phyloP scores from a whole-genome alignment of 2,113 vertebrate species.

The Microcebus ravelobensis region DNA sequence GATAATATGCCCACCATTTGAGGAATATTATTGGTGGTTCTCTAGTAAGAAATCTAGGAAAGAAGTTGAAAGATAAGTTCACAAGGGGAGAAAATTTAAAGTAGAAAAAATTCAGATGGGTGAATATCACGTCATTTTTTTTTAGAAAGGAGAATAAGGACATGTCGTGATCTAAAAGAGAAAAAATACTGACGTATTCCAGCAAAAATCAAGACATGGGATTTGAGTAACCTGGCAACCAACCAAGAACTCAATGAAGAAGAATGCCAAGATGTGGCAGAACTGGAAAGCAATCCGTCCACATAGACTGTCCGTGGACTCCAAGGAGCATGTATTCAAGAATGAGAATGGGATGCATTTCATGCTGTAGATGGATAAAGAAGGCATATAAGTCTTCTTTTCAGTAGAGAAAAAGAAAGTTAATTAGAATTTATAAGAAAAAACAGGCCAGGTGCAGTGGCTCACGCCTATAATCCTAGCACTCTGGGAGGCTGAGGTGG shows the following conservation, averaged over 20 bases:
- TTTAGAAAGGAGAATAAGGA: conserved; percentile 41
- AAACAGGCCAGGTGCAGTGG: not conserved
- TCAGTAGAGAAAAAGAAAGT: not conserved
- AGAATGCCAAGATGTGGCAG: not conserved
- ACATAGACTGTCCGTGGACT: not conserved
- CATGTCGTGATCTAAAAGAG: not conserved
- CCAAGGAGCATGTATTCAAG: not conserved
- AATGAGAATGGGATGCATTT: not conserved
- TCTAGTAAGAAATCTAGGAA: not conserved
- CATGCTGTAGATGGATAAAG: not conserved
- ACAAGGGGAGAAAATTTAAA: not conserved
- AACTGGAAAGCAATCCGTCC: not conserved
- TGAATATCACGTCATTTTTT: not conserved
- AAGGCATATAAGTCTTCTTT: not conserved
- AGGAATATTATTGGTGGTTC: not conserved
- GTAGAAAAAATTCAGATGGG: conserved; percentile 17
- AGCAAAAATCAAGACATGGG: not conserved
- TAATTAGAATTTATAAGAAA: not conserved
- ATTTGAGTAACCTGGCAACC: not conserved
- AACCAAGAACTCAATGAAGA: not conserved
- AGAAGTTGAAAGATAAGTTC: not conserved
- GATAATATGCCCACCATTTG: not conserved
- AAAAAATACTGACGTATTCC: conserved; percentile 11
- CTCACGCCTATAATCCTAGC: too few species aligned
- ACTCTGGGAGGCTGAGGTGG: too few species aligned